Evolutionary conservation across 2,888 invertebrate species (phyloP).

Genomic region (Eupithecia centaureata): DNA sequence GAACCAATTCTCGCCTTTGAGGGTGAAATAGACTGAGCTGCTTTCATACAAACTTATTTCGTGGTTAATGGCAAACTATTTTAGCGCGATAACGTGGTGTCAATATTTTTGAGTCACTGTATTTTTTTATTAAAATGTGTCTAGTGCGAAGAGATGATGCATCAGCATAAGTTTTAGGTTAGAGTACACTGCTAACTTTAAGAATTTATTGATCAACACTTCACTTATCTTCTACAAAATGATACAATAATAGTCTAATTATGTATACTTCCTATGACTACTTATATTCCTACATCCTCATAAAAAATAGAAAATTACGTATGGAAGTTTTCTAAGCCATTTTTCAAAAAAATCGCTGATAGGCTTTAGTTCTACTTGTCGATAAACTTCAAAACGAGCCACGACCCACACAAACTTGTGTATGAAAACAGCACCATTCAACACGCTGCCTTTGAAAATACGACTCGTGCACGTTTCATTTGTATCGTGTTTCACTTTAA

Average conservation of each 20-base stretch:
- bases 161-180: no score
- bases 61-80: background rate
- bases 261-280: no score
- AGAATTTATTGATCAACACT: no score
- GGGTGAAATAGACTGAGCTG: slow-evolving; percentile 45
- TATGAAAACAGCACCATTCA: background rate
- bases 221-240: background rate
- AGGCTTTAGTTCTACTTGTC: background rate
- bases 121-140: no score
- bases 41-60: slow-evolving; percentile 6
- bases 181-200: no score
- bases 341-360: no score
- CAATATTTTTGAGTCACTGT: no score
- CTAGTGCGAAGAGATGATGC: no score
- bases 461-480: slow-evolving; percentile 40
- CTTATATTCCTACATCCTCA: no score
- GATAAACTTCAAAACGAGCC: background rate
- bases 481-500: slow-evolving; percentile 39
- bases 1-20: slow-evolving; percentile 67
- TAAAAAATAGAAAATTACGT: no score
- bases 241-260: background rate
- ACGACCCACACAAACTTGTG: background rate
- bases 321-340: no score
- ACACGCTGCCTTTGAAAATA: slow-evolving; percentile 46
- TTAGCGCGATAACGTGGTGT: background rate